phyloP scores from a whole-genome alignment of 2,888 invertebrate species.

The Meteorus colon region DNA sequence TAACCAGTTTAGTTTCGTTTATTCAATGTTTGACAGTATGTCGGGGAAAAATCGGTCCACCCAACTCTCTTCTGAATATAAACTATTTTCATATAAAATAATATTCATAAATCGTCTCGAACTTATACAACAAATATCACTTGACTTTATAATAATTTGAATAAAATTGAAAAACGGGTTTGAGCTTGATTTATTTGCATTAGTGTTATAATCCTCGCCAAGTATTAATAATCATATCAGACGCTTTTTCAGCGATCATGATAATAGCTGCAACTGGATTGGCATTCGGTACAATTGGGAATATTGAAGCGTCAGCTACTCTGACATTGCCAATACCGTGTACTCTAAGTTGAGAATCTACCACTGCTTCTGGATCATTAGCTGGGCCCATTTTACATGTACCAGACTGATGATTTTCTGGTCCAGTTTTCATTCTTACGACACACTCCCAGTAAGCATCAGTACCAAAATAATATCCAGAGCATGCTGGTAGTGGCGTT shows the following conservation, averaged over 20 bases:
- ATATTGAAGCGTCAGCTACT: conserved; percentile 82
- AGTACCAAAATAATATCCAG: conserved; percentile 75
- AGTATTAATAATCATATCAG: conserved; percentile 77
- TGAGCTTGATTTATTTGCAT: neutral
- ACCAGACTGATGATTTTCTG: conserved; percentile 80
- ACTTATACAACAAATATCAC: no score
- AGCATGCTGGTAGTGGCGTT: conserved; percentile 77
- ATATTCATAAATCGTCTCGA: no score
- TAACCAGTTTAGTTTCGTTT: no score
- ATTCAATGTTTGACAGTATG: no score
- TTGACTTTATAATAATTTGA: no score
- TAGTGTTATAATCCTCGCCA: conserved; percentile 68
- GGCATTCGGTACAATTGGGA: conserved; percentile 79
- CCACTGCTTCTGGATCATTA: conserved; percentile 75
- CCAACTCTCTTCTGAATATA: no score
- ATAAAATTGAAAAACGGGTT: no score
- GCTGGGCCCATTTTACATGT: conserved; percentile 77
- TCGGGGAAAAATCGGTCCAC: no score
- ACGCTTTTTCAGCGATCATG: conserved; percentile 84
- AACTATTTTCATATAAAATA: no score
- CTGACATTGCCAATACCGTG: conserved; percentile 78
- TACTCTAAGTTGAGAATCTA: conserved; percentile 77
- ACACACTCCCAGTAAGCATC: conserved; percentile 83
- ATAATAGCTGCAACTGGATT: conserved; percentile 82
- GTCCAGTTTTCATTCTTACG: conserved; percentile 77